Base-by-base conservation (phyloP, 1,140 invertebrate species). In the Ditylenchus dipsaci region DNA sequence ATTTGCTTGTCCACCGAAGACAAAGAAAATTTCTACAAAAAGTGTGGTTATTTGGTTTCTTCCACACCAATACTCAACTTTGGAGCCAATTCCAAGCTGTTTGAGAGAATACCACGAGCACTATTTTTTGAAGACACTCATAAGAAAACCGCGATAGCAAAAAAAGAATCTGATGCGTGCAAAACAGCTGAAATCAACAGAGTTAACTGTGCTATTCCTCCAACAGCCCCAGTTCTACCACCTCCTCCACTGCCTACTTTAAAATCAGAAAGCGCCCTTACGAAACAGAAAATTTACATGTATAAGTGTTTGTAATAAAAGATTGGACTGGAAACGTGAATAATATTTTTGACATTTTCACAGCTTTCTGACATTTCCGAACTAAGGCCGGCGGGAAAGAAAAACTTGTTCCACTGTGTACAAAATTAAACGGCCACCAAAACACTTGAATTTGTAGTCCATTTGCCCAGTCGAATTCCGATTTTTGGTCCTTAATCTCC, bases 1-100 rank as follows among this genome's bases (percentile, higher is more conserved):
- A 73, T 73, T 38, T 71, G 33, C 26, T 45, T 74, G 13, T 71
- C 69, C 11, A 71, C 69, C 15, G 38, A 15, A 53, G 69, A 71
- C n/a, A 74, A 71, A 42, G 47, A 7, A 15, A 23, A 45, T 15
- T 71, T 71, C 47, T 71, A 71, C 26, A 26, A n/a, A 26, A 45
- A 53, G 17, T 71, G 69, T 49, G 56, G 56, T 13, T 71, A 71
- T 53, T 21, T 26, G 8, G 8, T 49, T 21, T 71, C 30, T 65
- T 23, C 11, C 33, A 38, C 26, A n/a, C 63, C 63, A 21, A 38
- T 65, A 19, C 1, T 63, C 3, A 65, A 65, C 42, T 26, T 65
- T 59, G 63, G 63, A n/a, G 63, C 63, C 23, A 49, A 65, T 38
- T 65, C 42, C n/a, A 65, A 65, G 27, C 63, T 65, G 19, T 65